These are phyloP conservation scores for Petroica traversi DNA, from an alignment of 2,113 vertebrate genomes.

Conservation along the genomic window DNA sequence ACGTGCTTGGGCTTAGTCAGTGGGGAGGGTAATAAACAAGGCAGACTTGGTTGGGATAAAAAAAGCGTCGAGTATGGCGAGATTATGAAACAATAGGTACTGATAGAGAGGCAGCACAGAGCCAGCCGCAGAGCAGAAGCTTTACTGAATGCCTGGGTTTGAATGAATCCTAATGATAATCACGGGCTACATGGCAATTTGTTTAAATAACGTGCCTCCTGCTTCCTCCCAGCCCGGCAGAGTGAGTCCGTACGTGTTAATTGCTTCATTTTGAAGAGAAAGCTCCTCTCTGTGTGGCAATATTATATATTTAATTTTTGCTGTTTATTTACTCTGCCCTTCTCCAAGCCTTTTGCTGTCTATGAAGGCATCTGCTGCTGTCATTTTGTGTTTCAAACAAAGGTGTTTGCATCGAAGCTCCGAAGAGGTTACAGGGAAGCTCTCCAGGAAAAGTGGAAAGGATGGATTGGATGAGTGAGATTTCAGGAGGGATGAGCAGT, in stretches of 20 bases:
- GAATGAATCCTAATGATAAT: slow-evolving; percentile 66
- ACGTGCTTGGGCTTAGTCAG: neutral
- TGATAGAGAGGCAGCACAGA: slow-evolving; percentile 52
- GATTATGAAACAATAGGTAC: slow-evolving; percentile 60
- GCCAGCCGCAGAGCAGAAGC: slow-evolving; percentile 49
- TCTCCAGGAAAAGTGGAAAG: neutral
- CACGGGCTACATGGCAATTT: slow-evolving; percentile 33
- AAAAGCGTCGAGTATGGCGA: slow-evolving; percentile 13
- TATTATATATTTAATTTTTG: neutral
- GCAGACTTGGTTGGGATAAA: slow-evolving; percentile 59
- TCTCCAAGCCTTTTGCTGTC: neutral
- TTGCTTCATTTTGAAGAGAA: slow-evolving; percentile 16
- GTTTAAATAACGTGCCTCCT: slow-evolving; percentile 27
- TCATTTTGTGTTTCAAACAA: neutral
- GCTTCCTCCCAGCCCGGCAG: slow-evolving; percentile 11
- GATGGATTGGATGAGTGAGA: neutral
- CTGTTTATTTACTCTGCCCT: slow-evolving; percentile 39
- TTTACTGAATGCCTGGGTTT: slow-evolving; percentile 37
- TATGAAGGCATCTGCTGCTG: slow-evolving; percentile 9
- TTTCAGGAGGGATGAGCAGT: neutral
- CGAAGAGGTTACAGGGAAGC: neutral
- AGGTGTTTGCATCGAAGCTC: neutral
- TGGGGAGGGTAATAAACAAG: slow-evolving; percentile 42
- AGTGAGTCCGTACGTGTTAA: neutral
- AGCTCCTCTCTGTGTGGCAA: neutral